phyloP scores from a whole-genome alignment of 2,888 invertebrate species.

The Phania funesta region DNA sequence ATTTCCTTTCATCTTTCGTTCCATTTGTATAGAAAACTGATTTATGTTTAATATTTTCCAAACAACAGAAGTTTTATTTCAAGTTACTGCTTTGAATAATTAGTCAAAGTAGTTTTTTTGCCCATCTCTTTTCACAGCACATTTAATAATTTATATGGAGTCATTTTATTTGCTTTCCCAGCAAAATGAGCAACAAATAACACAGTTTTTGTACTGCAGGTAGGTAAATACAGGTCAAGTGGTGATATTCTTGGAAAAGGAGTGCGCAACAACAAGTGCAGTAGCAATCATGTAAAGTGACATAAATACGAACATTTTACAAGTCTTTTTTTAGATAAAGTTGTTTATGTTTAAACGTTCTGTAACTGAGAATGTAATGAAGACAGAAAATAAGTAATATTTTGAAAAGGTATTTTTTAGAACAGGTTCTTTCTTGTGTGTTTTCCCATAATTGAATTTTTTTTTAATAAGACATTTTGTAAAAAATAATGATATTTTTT shows the following conservation, averaged over 20 bases:
- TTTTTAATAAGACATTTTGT: no score
- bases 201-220: neutral
- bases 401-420: no score
- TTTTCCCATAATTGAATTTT: no score
- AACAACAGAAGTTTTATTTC: constrained; percentile 34
- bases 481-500: no score
- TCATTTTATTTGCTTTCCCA: constrained; percentile 8
- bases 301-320: neutral
- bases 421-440: no score
- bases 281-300: neutral
- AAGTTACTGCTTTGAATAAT: constrained; percentile 24
- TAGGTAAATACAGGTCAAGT: constrained; percentile 34
- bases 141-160: neutral
- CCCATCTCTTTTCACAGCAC: neutral
- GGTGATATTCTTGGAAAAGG: constrained; percentile 1
- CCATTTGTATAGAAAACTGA: constrained; percentile 16
- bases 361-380: no score
- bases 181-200: neutral
- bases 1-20: neutral
- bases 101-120: constrained; percentile 28
- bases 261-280: neutral
- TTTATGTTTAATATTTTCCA: constrained; percentile 29
- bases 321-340: no score
- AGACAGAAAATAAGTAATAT: no score
- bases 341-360: no score